Evolutionary conservation across 2,113 vertebrate genomes (phyloP).

Genomic region (Scytalopus superciliaris): DNA sequence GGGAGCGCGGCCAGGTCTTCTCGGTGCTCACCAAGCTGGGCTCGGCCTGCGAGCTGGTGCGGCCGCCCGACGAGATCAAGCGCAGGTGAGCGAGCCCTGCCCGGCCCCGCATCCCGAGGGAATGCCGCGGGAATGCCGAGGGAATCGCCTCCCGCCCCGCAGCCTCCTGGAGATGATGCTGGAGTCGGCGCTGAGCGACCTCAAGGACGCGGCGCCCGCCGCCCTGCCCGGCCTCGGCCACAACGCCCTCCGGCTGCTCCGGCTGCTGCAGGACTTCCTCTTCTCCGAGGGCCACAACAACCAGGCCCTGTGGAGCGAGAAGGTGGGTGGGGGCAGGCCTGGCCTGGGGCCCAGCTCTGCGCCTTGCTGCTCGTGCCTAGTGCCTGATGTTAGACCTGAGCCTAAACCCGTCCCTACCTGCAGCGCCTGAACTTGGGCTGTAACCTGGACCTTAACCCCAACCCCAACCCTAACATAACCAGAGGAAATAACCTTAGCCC

Average conservation of each 20-base stretch:
- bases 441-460: no score
- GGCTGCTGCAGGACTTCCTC: conserved; percentile 96
- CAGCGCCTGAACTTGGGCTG: background rate
- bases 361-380: no score
- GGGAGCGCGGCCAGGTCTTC: conserved; percentile 94
- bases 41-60: conserved; percentile 87
- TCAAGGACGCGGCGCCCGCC: conserved; percentile 78
- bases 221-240: conserved; percentile 78
- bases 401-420: background rate
- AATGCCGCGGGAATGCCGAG: no score
- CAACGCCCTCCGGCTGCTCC: conserved; percentile 86
- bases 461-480: no score
- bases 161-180: conserved; percentile 99
- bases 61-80: conserved; percentile 91
- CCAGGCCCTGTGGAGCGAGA: conserved; percentile 93
- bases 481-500: no score
- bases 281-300: conserved; percentile 91
- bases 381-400: background rate
- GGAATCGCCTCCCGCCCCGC: no score
- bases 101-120: accelerated
- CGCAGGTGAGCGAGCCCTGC: conserved; percentile 79
- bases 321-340: conserved; percentile 83
- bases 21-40: conserved; percentile 96
- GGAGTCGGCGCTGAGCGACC: conserved; percentile 90
- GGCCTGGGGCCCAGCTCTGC: accelerated